Conservation (phyloP, 2,888 invertebrate genomes). For the Amiota mariae region DNA sequence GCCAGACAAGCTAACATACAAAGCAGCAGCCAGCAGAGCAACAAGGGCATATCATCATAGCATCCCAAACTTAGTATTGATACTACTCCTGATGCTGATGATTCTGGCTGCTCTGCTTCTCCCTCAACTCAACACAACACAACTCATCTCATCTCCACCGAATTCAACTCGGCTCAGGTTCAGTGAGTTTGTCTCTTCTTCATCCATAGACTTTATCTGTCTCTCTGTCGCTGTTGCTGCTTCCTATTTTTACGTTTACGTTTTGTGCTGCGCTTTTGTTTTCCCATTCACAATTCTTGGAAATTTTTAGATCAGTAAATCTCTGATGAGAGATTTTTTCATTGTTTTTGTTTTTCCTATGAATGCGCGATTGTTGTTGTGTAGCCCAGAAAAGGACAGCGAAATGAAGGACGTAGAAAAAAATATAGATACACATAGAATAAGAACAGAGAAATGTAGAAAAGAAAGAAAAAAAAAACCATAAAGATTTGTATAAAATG, state of each 20-base stretch:
- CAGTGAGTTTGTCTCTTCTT: not conserved
- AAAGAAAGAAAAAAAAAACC: not conserved
- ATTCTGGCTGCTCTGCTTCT: conserved; percentile 39
- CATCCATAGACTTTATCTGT: conserved; percentile 27
- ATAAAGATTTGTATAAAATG: conserved; percentile 1
- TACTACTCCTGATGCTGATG: not conserved
- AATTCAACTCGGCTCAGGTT: conserved; percentile 31
- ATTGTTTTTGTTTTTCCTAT: conserved; percentile 52
- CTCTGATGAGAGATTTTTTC: conserved; percentile 41
- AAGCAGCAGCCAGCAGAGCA: conserved; percentile 30
- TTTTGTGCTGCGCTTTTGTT: conserved; percentile 59
- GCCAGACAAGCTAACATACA: conserved; percentile 18
- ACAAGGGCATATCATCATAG: conserved; percentile 39
- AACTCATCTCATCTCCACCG: conserved; percentile 31
- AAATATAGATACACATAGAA: conserved; percentile 21
- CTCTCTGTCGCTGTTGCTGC: not conserved
- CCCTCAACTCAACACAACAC: conserved; percentile 35
- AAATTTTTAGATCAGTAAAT: conserved; percentile 67
- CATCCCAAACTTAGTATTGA: not conserved
- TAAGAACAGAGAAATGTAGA: not conserved
- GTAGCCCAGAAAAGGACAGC: conserved; percentile 44
- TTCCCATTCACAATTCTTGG: conserved; percentile 65
- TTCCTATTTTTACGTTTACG: conserved; percentile 25
- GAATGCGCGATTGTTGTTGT: conserved; percentile 34
- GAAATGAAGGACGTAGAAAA: conserved; percentile 34